Conservation (phyloP, 2,113 vertebrate genomes). For the Alethe diademata region DNA sequence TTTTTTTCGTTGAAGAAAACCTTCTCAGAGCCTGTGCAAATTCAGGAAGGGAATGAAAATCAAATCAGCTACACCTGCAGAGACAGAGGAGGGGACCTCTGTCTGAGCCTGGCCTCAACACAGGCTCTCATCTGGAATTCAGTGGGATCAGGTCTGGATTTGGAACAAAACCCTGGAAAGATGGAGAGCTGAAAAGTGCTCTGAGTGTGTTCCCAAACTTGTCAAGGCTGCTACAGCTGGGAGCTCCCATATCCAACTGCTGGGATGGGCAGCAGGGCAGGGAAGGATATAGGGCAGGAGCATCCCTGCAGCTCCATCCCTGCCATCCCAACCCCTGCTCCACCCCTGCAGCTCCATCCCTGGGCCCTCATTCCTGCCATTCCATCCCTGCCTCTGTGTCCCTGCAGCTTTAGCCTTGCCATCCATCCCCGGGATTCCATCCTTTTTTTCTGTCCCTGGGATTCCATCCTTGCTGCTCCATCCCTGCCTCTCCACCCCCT, state of each 20-base stretch:
- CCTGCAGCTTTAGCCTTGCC: neutral
- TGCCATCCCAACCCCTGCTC: neutral
- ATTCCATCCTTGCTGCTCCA: neutral
- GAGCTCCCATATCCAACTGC: accelerated
- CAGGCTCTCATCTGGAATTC: neutral
- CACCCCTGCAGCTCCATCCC: neutral
- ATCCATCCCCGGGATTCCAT: neutral
- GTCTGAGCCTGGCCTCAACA: neutral
- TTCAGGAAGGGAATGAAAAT: neutral
- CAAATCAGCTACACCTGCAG: neutral
- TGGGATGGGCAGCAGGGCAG: neutral
- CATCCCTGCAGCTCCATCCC: neutral
- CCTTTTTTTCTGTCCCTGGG: too few species aligned
- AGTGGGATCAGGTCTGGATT: neutral
- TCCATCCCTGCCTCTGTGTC: too few species aligned
- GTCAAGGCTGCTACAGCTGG: accelerated
- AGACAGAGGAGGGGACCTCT: neutral
- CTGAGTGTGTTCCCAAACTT: accelerated
- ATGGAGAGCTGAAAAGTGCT: neutral
- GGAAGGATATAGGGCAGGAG: neutral
- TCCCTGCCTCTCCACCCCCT: neutral
- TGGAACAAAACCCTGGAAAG: neutral
- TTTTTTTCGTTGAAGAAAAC: neutral
- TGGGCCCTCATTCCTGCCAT: too few species aligned
- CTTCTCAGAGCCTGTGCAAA: accelerated